Evolutionary conservation across 2,888 invertebrate genomes (phyloP).

Genomic region (Anoncus sp.): DNA sequence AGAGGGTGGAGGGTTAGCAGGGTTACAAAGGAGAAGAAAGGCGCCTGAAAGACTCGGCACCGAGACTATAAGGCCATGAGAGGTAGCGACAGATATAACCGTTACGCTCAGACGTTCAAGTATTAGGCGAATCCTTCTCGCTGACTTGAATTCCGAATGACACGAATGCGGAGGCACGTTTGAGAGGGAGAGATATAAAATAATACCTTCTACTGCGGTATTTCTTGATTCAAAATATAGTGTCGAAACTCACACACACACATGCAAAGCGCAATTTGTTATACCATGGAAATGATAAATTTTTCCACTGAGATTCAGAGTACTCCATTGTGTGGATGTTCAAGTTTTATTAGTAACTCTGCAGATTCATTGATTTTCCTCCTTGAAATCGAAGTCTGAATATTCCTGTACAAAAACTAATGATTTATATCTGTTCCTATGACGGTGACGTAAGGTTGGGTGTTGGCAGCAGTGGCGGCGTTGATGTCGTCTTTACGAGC

Average conservation of each 20-base stretch:
- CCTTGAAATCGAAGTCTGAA: conserved; percentile 9
- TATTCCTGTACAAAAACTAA: conserved; percentile 1
- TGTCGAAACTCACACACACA: background rate
- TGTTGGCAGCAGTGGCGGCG: conserved; percentile 30
- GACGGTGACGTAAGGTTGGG: conserved; percentile 13
- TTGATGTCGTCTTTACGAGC: conserved; percentile 75
- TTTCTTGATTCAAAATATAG: conserved; percentile 12
- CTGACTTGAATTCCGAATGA: conserved; percentile 69
- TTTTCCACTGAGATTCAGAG: background rate
- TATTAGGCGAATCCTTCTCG: conserved; percentile 45
- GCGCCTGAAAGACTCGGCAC: conserved; percentile 73
- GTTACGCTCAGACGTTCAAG: conserved; percentile 76
- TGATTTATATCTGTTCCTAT: conserved; percentile 42
- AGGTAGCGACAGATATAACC: conserved; percentile 79
- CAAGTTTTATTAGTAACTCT: background rate
- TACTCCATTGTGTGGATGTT: background rate
- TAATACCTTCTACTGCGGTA: conserved; percentile 20
- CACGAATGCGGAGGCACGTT: conserved; percentile 48
- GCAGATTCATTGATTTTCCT: conserved; percentile 9
- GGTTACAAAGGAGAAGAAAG: conserved; percentile 68
- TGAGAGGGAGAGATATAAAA: conserved; percentile 23
- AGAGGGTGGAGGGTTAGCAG: conserved; percentile 68
- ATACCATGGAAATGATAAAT: conserved; percentile 7
- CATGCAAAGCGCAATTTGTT: background rate
- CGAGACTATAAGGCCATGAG: conserved; percentile 71